Base-by-base conservation (phyloP, 2,113 vertebrate species). In the Sylvietta virens region DNA sequence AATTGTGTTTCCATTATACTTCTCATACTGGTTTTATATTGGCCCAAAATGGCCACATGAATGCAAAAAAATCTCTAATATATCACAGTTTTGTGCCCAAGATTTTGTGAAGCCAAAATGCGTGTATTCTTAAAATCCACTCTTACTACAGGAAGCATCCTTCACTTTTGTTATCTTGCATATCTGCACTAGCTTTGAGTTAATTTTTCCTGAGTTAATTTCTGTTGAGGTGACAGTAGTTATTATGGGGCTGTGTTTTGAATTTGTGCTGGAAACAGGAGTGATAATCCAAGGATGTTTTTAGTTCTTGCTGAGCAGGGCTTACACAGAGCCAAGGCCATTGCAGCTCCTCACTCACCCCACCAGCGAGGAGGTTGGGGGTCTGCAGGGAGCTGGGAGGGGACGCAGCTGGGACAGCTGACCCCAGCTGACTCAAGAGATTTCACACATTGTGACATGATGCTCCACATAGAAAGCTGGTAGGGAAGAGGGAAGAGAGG, bases 311-410 rank as follows among this genome's bases (percentile, higher is more conserved):
- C 33, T 60, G 39, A 58, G 23, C 15, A 45, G 20, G 13, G n/a
- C 3, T 39, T 12, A 16, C 45, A n/a, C 16, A 60, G 45, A 60
- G 30, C 20, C 7, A 18, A 33, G 10, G 12, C 18, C 10, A 51
- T 45, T 51, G 17, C 45, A 10, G 9, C 30, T 74, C 11, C 20
- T 51, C 44, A 28, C 22, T 4, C 51, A 51, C 4, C 12, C 11
- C 33, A 12, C 4, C 33, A 30, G 9, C 0, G 5, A 67, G 39
- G 37, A 35, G 9, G 4, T 4, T 19, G 7, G 3, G 16, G 10
- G 3, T 45, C 7, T 3, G 4, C 19, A n/a, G 10, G 33, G 33
- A 44, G 10, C 12, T 33, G 33, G 28, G 39, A 73, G 7, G 33
- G 5, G 6, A 24, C 33, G 30, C 19, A 45, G 13, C 12, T 20